phyloP scores from a whole-genome alignment of 1,140 invertebrate genomes.

The Diabrotica virgifera region DNA sequence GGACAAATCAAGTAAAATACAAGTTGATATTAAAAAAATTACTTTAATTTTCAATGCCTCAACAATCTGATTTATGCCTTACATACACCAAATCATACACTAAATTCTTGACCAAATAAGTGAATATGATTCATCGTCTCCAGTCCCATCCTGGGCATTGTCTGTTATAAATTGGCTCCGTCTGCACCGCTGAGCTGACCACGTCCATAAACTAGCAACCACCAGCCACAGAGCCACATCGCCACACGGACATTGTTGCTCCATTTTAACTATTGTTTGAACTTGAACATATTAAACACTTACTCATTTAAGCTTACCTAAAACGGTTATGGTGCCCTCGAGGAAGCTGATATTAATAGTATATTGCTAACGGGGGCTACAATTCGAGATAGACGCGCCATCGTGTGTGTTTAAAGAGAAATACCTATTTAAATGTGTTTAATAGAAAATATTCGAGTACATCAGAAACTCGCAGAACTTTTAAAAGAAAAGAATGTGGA shows the following conservation, averaged over 20 bases:
- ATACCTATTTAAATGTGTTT: too few species aligned
- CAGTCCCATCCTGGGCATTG: not conserved
- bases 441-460: too few species aligned
- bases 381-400: too few species aligned
- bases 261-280: not conserved
- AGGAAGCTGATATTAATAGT: too few species aligned
- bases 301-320: constrained; percentile 1
- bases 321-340: not conserved
- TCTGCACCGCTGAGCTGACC: constrained; percentile 14
- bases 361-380: too few species aligned
- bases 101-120: not conserved
- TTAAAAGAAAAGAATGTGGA: too few species aligned
- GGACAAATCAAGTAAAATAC: too few species aligned
- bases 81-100: not conserved
- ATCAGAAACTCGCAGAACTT: too few species aligned
- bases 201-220: constrained; percentile 14
- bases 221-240: constrained; percentile 8
- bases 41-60: too few species aligned
- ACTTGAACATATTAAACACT: constrained; percentile 1
- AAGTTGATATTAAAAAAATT: too few species aligned
- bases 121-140: not conserved
- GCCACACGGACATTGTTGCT: not conserved
- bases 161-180: constrained; percentile 13
- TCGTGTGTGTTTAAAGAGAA: too few species aligned
- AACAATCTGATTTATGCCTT: not conserved